Evolutionary conservation across 2,888 invertebrate species (phyloP), one percentile per base, ranked within the genome.

Genomic region (Horisme vitalbata): DNA sequence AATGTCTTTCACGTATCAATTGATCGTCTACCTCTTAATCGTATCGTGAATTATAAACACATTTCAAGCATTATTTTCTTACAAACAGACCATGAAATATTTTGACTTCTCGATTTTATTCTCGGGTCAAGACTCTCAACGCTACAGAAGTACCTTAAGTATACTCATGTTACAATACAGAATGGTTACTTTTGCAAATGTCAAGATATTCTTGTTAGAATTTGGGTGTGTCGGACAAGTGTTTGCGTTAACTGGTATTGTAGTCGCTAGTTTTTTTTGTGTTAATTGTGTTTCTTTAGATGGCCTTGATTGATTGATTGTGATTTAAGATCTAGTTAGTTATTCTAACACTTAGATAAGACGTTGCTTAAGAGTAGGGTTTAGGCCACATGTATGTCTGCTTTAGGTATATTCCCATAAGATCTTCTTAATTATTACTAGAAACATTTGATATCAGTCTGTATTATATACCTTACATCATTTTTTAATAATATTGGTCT

Each of bases 121-220:
- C 52, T 34, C 47, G 28, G 50, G 50, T 57, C 51, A 55, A 57
- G 52, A 31, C 20, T 39, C 47, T 41, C 41, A 27, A 43, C 41
- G 47, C 41, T 41, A 45, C 11, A 14, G 37, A 38, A 57, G 54
- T 37, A 28, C 45, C 45, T 53, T 23, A 11, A 53, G 28, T 30
- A 38, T 15, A 14, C 52, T 55, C 45, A 32, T 41, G 45, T 48
- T 31, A 56, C 55, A 59, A 57, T 55, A 47, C 39, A 21, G 28
- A 57, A 59, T 57, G 50, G 57, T 60, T 55, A 55, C 55, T 52
- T 43, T 46, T 47, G 50, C 45, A 52, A 54, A 57, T 57, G 59
- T 59, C 55, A 55, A 60, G 55, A 27, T 15, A 31, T 45, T 31
- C 52, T 52, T 41, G 47, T 46, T 52, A 33, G 50, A 48, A 44